phyloP scores from a whole-genome alignment of 2,888 invertebrate species.

The Crocallis elinguaria region DNA sequence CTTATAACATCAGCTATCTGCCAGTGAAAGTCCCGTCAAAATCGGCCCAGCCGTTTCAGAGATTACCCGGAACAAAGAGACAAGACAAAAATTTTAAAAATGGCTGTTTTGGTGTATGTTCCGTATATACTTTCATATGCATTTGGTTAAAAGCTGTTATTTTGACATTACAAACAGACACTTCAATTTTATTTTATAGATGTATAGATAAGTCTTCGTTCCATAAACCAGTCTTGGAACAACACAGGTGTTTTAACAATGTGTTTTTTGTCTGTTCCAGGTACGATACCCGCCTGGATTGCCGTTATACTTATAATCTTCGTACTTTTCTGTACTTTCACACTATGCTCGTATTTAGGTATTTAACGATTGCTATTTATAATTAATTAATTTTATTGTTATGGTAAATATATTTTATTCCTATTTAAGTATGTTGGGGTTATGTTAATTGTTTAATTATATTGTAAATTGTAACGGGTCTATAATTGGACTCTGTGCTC shows the following conservation, averaged over 20 bases:
- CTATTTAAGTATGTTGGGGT: constrained; percentile 46
- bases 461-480: constrained; percentile 56
- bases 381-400: constrained; percentile 36
- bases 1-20: too few relatives aligned
- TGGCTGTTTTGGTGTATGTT: too few relatives aligned
- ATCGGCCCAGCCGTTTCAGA: too few relatives aligned
- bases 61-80: too few relatives aligned
- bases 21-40: too few relatives aligned
- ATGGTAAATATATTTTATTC: constrained; percentile 36
- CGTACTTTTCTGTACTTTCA: constrained; percentile 91
- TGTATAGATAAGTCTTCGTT: too few relatives aligned
- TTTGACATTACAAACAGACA: too few relatives aligned
- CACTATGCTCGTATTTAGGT: constrained; percentile 93
- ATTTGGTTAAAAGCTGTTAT: too few relatives aligned
- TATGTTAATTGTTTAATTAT: constrained; percentile 43
- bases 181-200: too few relatives aligned
- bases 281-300: constrained; percentile 92
- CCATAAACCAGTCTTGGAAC: too few relatives aligned
- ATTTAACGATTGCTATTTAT: constrained; percentile 76
- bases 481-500: constrained; percentile 63
- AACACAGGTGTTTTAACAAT: not conserved
- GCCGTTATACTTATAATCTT: constrained; percentile 90
- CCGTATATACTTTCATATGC: too few relatives aligned
- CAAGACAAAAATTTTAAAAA: too few relatives aligned
- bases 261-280: constrained; percentile 68